Base-by-base conservation (phyloP, 1,140 invertebrate genomes). In the Octopus bimaculoides region DNA sequence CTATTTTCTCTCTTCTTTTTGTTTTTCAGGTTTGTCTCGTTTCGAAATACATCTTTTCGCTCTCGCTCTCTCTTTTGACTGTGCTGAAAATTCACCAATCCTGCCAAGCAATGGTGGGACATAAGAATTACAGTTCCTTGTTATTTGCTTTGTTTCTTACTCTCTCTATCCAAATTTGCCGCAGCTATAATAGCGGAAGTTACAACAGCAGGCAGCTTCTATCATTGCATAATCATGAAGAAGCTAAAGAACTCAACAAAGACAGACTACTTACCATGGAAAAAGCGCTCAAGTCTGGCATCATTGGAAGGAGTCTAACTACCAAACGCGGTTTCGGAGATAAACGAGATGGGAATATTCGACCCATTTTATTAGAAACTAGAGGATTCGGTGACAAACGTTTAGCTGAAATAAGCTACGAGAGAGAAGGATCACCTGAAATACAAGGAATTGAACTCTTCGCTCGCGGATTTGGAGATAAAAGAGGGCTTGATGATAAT, bases 311-410 rank as follows among this genome's bases (percentile, higher is more conserved):
- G 26, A 41, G 26, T 41, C 26, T 41, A 41, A 17, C 9, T 12
- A 9, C 9, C 9, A 71, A 71, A 71, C 66, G 66, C 5, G 66
- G 66, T 5, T 71, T 71, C 14, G 66, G 66, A 6, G 66, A 71
- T 14, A 71, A 71, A 71, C 17, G 66, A 14, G 26, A 20, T 14
- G 66, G 17, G 5, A 17, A 61, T 17, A 14, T 17, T 9, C 66
- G 17, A 20, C 14, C 7, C 14, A 71, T 71, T 10, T n/a, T 71
- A 6, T 14, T 71, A 20, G 14, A 71, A 14, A 71, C 66, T 6
- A 14, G 81, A 76, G 82, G 82, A 9, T 82, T 82, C 56, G 82
- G 80, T 10, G 78, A 83, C 71, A 84, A 84, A 55, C 54, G 83
- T 66, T 6, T 6, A 5, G 14, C 7, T 12, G 26, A 41, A 41